phyloP scores from a whole-genome alignment of 1,140 invertebrate genomes.

The Maniola jurtina region DNA sequence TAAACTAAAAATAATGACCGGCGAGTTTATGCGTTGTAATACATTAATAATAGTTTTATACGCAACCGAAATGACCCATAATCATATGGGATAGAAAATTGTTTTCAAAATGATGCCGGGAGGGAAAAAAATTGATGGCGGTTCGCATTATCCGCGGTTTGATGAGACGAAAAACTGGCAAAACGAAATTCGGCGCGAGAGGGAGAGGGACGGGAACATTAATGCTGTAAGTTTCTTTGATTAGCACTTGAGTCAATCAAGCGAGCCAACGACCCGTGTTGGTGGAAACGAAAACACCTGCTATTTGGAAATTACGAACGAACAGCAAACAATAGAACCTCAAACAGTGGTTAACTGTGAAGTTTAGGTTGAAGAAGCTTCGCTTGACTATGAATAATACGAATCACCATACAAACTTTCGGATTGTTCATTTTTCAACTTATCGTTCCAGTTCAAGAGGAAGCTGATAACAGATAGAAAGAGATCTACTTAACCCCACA shows the following conservation, averaged over 20 bases:
- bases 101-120: slow-evolving; percentile 64
- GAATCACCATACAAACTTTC: too few species aligned
- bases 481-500: too few species aligned
- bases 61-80: slow-evolving; percentile 66
- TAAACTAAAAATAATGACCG: slow-evolving; percentile 58
- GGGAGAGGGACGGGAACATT: slow-evolving; percentile 35
- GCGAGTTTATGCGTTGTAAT: slow-evolving; percentile 55
- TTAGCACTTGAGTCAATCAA: slow-evolving; percentile 45
- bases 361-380: not conserved
- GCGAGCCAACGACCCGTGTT: slow-evolving; percentile 19
- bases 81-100: slow-evolving; percentile 75
- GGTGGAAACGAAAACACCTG: slow-evolving; percentile 23
- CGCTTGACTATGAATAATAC: not conserved
- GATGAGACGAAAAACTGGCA: slow-evolving; percentile 62
- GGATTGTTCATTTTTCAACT: too few species aligned
- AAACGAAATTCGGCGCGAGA: slow-evolving; percentile 44
- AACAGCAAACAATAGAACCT: slow-evolving; percentile 23
- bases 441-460: too few species aligned
- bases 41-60: slow-evolving; percentile 73
- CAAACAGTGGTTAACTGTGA: slow-evolving; percentile 5
- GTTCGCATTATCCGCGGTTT: slow-evolving; percentile 52
- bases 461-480: too few species aligned
- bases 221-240: slow-evolving; percentile 53
- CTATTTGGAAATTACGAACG: slow-evolving; percentile 25
- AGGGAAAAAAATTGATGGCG: slow-evolving; percentile 60